Evolutionary conservation across 2,797 vertebrate genomes (phyloP).

Genomic region (Diglossa cyanea): DNA sequence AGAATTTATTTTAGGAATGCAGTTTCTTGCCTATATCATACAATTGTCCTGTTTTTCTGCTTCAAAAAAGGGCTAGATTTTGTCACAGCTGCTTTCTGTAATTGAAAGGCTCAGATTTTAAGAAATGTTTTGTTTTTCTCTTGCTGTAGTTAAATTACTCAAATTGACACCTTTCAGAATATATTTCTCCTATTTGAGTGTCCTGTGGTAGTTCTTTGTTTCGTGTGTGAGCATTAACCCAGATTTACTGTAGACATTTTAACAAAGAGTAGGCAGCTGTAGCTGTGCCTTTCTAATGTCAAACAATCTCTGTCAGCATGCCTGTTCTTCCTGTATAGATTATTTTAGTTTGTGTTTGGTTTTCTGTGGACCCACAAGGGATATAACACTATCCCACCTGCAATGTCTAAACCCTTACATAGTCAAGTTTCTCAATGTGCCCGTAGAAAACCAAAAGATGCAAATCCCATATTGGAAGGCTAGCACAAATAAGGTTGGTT

Average conservation of each 20-base stretch:
- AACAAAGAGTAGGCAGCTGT: slow-evolving; percentile 53
- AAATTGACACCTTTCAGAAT: slow-evolving; percentile 62
- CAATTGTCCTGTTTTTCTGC: not conserved
- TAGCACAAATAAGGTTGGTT: not conserved
- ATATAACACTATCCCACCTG: not conserved
- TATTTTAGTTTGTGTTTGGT: slow-evolving; percentile 20
- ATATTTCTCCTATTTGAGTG: slow-evolving; percentile 40
- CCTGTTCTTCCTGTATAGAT: not conserved
- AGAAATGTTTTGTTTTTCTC: slow-evolving; percentile 55
- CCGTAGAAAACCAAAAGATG: not conserved
- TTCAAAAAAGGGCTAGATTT: slow-evolving; percentile 14
- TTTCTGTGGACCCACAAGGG: not conserved
- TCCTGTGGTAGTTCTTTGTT: slow-evolving; percentile 55
- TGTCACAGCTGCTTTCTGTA: not conserved
- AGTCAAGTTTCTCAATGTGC: not conserved
- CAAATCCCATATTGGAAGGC: not conserved
- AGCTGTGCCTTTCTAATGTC: slow-evolving; percentile 23
- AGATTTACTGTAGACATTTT: slow-evolving; percentile 40
- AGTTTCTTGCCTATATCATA: not conserved
- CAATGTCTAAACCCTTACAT: not conserved
- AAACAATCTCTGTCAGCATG: slow-evolving; percentile 9
- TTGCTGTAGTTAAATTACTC: slow-evolving; percentile 47
- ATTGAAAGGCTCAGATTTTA: slow-evolving; percentile 36
- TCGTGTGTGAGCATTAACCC: slow-evolving; percentile 28
- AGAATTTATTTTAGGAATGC: not conserved